A percentile compares a stretch with the other conserved stretches of the same genome.
Conservation (phyloP, 2,113 vertebrate genomes). For the Pseudorhombus dupliciocellatus region DNA sequence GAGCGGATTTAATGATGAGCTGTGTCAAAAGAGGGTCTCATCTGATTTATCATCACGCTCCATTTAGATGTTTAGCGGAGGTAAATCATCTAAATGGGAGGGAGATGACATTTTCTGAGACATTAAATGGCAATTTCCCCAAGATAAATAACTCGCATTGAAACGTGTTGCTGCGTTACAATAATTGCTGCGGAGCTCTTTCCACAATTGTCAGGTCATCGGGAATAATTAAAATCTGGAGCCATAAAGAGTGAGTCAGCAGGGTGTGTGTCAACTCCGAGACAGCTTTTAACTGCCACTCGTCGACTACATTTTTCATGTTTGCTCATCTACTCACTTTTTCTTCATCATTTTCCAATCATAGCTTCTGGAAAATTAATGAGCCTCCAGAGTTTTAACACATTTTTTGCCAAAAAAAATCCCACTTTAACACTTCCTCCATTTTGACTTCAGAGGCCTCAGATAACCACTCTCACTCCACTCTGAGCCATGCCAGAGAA, state of each 20-base stretch:
- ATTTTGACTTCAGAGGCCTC: slow-evolving; percentile 48
- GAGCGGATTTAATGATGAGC: slow-evolving; percentile 22
- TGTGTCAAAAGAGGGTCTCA: slow-evolving; percentile 23
- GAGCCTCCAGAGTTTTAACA: slow-evolving; percentile 18
- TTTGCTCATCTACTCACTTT: slow-evolving; percentile 23
- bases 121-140: slow-evolving; percentile 7
- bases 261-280: slow-evolving; percentile 36
- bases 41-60: slow-evolving; percentile 19
- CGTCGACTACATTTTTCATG: slow-evolving; percentile 26
- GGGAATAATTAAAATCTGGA: slow-evolving; percentile 27
- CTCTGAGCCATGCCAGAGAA: too few species aligned
- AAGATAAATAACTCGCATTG: slow-evolving; percentile 12
- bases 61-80: slow-evolving; percentile 25
- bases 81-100: slow-evolving; percentile 31
- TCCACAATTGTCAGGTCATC: slow-evolving; percentile 17
- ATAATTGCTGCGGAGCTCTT: slow-evolving; percentile 1
- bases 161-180: not conserved
- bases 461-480: slow-evolving; percentile 46
- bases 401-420: slow-evolving; percentile 27
- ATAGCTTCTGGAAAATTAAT: slow-evolving; percentile 49
- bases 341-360: slow-evolving; percentile 32
- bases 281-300: slow-evolving; percentile 25
- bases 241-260: slow-evolving; percentile 47
- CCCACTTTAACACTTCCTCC: slow-evolving; percentile 3
- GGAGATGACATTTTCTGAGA: slow-evolving; percentile 6